phyloP scores from a whole-genome alignment of 2,797 vertebrate genomes.

The Malurus leucopterus region DNA sequence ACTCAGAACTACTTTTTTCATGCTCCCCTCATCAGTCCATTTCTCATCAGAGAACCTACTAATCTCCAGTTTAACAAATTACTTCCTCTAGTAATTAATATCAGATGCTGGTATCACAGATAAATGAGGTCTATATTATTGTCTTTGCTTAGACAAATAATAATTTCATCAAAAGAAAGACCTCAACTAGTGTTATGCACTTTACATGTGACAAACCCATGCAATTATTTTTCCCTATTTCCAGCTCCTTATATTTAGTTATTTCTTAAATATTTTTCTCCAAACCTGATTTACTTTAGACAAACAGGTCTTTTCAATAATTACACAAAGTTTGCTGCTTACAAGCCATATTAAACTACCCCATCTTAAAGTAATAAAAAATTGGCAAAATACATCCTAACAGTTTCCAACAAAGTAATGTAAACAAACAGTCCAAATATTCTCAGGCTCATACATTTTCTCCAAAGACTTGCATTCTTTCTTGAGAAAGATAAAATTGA shows the following conservation, averaged over 20 bases:
- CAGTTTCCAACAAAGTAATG: conserved; percentile 29
- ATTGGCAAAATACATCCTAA: conserved; percentile 1
- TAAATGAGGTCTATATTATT: neutral
- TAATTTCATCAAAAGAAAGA: neutral
- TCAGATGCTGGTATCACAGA: neutral
- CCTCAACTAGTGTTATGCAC: neutral
- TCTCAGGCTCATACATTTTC: conserved; percentile 8
- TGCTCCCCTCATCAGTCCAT: neutral
- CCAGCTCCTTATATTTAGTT: neutral
- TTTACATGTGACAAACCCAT: neutral
- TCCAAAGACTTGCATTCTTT: conserved; percentile 25
- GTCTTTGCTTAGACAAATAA: neutral
- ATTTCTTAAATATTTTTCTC: neutral
- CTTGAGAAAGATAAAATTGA: conserved; percentile 25
- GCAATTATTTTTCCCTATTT: neutral
- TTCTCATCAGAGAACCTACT: neutral
- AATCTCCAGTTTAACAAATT: neutral
- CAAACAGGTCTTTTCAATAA: conserved; percentile 2
- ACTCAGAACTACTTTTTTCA: neutral
- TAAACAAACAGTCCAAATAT: conserved; percentile 21
- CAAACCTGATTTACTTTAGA: neutral
- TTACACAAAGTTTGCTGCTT: neutral
- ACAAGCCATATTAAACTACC: neutral
- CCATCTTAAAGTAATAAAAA: conserved; percentile 51
- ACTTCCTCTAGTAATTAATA: neutral